Percentiles rank a stretch among this genome's conserved stretches.
Conservation (phyloP, 2,113 vertebrate species). For the Oostethus manadensis region DNA sequence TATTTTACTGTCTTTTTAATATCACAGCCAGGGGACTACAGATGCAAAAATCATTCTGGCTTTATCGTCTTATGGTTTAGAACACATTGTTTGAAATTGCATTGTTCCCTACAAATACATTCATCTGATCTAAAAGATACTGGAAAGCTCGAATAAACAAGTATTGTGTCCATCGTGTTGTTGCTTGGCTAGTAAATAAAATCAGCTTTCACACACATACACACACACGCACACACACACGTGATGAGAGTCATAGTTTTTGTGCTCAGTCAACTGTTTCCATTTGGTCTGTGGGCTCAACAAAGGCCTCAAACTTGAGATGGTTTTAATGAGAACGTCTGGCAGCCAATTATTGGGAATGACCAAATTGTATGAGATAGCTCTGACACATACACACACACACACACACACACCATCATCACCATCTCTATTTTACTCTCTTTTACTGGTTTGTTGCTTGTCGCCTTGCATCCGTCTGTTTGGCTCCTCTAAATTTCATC, state of each 20-base stretch:
- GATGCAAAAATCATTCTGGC: too few relatives aligned
- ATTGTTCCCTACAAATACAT: too few relatives aligned
- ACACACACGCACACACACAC: too few relatives aligned
- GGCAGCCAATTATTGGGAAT: slow-evolving; percentile 35
- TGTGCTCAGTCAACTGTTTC: slow-evolving; percentile 24
- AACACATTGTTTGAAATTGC: too few relatives aligned
- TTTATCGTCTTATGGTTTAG: too few relatives aligned
- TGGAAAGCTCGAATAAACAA: not conserved
- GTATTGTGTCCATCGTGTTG: slow-evolving; percentile 13
- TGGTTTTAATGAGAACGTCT: slow-evolving; percentile 38
- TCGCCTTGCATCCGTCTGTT: slow-evolving; percentile 1
- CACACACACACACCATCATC: not conserved
- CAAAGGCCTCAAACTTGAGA: slow-evolving; percentile 34
- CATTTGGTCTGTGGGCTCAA: slow-evolving; percentile 31
- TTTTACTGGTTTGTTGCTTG: not conserved
- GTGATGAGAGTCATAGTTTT: not conserved
- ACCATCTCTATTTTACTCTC: not conserved
- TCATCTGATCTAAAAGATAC: too few relatives aligned
- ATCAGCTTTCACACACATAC: too few relatives aligned
- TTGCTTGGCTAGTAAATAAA: not conserved
- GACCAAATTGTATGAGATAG: slow-evolving; percentile 39
- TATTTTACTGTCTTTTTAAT: too few relatives aligned
- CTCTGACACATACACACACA: slow-evolving; percentile 22
- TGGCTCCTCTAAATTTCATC: not conserved
- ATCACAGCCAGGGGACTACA: too few relatives aligned